Percentiles rank a stretch among this genome's conserved stretches.
phyloP scores from a whole-genome alignment of 2,888 invertebrate genomes.

The Tetrapedia diversipes region DNA sequence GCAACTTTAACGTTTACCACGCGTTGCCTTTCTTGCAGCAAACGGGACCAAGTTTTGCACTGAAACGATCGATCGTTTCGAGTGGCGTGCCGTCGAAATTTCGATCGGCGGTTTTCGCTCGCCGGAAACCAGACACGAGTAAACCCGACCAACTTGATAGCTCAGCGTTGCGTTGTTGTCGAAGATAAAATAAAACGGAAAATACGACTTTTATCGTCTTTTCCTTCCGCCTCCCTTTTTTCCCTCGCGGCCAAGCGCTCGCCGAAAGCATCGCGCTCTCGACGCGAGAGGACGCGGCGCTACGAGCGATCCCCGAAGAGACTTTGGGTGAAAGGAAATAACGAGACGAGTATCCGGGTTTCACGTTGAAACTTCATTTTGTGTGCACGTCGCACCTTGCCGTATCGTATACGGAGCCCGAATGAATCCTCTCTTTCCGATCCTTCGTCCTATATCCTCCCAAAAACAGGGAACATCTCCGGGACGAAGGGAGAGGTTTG shows the following conservation, averaged over 20 bases:
- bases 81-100: constrained; percentile 13
- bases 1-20: constrained; percentile 64
- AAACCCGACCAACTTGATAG: constrained; percentile 28
- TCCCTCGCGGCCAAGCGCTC: constrained; percentile 6
- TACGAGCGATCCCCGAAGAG: constrained; percentile 18
- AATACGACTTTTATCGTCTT: not conserved
- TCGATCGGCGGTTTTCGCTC: not conserved
- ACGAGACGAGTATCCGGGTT: too few species aligned
- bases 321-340: too few species aligned
- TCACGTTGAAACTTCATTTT: too few species aligned
- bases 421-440: too few species aligned
- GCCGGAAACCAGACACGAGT: not conserved
- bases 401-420: too few species aligned
- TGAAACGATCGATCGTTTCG: constrained; percentile 36
- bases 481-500: too few species aligned
- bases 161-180: not conserved
- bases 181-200: not conserved
- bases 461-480: too few species aligned
- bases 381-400: too few species aligned
- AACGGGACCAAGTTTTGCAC: not conserved
- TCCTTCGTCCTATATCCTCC: too few species aligned
- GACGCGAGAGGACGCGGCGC: not conserved
- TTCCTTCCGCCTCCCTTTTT: not conserved
- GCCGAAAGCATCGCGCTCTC: constrained; percentile 5
- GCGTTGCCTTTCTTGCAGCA: constrained; percentile 30